Evolutionary conservation across 2,113 vertebrate genomes (phyloP).

Genomic region (Odontophorus gujanensis): DNA sequence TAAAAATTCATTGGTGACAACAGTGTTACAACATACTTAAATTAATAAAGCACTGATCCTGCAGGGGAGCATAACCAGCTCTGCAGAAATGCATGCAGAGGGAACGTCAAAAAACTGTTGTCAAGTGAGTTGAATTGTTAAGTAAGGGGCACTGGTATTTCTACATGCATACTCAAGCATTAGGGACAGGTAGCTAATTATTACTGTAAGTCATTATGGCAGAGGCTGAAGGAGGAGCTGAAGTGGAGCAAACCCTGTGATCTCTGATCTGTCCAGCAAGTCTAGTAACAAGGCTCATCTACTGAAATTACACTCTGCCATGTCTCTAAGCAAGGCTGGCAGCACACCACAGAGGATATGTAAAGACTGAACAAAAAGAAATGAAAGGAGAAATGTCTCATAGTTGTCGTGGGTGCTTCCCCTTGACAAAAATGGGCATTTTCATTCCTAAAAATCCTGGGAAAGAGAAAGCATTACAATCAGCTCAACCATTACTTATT

Average conservation of each 20-base stretch:
- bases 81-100: neutral
- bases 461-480: neutral
- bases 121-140: constrained; percentile 28
- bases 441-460: neutral
- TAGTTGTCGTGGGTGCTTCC: neutral
- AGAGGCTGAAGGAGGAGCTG: neutral
- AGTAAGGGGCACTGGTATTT: neutral
- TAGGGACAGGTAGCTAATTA: constrained; percentile 1
- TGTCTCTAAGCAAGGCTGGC: constrained; percentile 14
- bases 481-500: neutral
- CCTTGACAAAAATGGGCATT: neutral
- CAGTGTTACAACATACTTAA: constrained; percentile 46
- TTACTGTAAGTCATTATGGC: neutral
- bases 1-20: constrained; percentile 44
- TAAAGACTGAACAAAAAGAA: neutral
- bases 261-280: neutral
- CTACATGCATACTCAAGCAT: neutral
- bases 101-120: neutral
- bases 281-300: neutral
- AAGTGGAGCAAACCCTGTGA: neutral
- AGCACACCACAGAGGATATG: neutral
- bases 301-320: neutral
- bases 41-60: constrained; percentile 39
- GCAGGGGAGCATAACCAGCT: constrained; percentile 19
- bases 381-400: neutral